These are phyloP conservation scores for Pygocentrus nattereri DNA, from an alignment of 2,797 vertebrate genomes.

Conservation along the genomic window DNA sequence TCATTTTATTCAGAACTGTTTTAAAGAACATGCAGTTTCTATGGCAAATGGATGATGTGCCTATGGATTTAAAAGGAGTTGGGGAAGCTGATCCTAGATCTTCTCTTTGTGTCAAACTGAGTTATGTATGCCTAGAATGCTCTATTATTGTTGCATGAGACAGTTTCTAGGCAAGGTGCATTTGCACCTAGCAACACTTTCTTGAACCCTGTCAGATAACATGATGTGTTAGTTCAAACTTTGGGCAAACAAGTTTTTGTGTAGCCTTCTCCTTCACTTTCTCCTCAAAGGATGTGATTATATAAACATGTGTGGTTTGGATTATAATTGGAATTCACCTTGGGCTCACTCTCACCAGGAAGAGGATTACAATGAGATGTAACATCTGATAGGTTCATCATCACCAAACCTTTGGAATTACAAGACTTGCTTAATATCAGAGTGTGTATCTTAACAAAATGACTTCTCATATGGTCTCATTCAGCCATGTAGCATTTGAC, in stretches of 20 bases:
- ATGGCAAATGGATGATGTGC: neutral
- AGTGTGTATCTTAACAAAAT: neutral
- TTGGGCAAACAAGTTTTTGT: neutral
- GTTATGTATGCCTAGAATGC: neutral
- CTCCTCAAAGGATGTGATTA: neutral
- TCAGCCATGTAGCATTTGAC: neutral
- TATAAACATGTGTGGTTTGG: neutral
- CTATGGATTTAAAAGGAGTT: neutral
- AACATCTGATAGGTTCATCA: neutral
- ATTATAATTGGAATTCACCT: conserved; percentile 2
- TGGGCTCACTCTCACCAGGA: neutral
- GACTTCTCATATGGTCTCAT: neutral
- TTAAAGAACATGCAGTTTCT: neutral
- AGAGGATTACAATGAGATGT: neutral
- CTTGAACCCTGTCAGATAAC: neutral
- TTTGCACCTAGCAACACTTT: neutral
- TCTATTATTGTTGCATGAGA: conserved; percentile 2
- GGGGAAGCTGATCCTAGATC: neutral
- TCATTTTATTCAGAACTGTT: neutral
- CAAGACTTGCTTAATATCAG: neutral
- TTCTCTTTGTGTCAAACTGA: neutral
- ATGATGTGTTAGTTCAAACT: neutral
- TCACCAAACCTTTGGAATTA: neutral
- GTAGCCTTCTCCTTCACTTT: neutral
- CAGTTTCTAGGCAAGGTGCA: neutral